These are phyloP conservation scores for Hemithea aestivaria DNA, from an alignment of 2,888 invertebrate species.

Conservation along the genomic window DNA sequence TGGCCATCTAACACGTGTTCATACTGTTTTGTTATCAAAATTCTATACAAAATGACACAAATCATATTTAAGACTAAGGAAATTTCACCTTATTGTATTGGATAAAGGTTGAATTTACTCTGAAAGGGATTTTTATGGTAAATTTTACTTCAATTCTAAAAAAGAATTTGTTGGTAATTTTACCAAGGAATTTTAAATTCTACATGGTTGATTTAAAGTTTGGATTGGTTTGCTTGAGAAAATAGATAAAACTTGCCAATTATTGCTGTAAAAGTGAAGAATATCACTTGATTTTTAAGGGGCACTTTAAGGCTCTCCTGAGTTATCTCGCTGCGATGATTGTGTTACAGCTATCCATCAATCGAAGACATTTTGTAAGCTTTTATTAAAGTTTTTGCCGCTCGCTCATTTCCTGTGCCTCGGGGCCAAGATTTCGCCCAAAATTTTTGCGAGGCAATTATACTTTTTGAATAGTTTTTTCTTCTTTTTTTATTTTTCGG, in stretches of 20 bases:
- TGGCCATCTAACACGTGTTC: constrained; percentile 75
- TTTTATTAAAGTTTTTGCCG: constrained; percentile 67
- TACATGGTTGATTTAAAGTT: not conserved
- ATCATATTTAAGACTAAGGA: not conserved
- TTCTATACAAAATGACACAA: constrained; percentile 9
- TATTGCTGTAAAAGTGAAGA: constrained; percentile 59
- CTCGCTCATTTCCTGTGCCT: constrained; percentile 71
- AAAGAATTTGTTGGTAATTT: constrained; percentile 1
- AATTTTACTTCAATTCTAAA: constrained; percentile 1
- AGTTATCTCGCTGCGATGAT: constrained; percentile 61
- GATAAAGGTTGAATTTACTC: constrained; percentile 14
- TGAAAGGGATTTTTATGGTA: constrained; percentile 3
- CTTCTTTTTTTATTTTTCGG: constrained; percentile 62
- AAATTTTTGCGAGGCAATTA: constrained; percentile 68
- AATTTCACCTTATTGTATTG: not conserved
- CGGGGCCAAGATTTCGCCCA: constrained; percentile 52
- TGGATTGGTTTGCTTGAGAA: constrained; percentile 2
- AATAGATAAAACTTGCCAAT: constrained; percentile 28
- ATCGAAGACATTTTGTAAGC: constrained; percentile 63
- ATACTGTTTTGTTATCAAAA: constrained; percentile 34
- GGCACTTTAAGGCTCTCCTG: constrained; percentile 68
- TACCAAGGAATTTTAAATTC: not conserved
- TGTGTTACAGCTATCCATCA: constrained; percentile 76
- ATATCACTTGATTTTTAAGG: constrained; percentile 75
- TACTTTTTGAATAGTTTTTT: constrained; percentile 54